phyloP scores from a whole-genome alignment of 2,113 vertebrate genomes.

The Poecilia latipinna region DNA sequence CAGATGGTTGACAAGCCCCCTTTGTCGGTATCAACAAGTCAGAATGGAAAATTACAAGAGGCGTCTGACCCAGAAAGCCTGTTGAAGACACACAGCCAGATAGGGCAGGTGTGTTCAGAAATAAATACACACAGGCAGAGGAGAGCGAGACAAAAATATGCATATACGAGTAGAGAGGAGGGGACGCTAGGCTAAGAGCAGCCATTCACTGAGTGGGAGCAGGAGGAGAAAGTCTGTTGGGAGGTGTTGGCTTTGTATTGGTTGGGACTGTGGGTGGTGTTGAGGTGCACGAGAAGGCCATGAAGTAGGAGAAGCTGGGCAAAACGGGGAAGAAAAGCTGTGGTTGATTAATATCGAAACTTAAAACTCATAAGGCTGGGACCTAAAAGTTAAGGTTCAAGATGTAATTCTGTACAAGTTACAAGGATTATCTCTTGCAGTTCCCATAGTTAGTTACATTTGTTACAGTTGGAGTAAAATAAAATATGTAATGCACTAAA shows the following conservation, averaged over 20 bases:
- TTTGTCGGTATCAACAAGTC: slow-evolving; percentile 30
- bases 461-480: no score
- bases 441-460: no score
- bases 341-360: background rate
- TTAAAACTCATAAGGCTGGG: background rate
- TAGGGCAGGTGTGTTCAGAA: slow-evolving; percentile 35
- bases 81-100: slow-evolving; percentile 20
- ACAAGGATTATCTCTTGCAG: no score
- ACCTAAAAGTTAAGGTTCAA: background rate
- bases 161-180: slow-evolving; percentile 29
- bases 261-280: slow-evolving; percentile 65
- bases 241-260: slow-evolving; percentile 64
- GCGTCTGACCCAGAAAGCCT: slow-evolving; percentile 29
- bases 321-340: slow-evolving; percentile 7
- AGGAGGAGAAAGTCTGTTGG: slow-evolving; percentile 26
- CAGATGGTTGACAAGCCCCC: slow-evolving; percentile 2
- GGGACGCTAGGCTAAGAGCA: slow-evolving; percentile 9
- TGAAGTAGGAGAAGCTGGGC: slow-evolving; percentile 22
- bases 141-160: slow-evolving; percentile 30
- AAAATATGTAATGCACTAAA: no score
- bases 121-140: slow-evolving; percentile 18
- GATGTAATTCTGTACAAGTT: background rate
- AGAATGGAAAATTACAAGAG: slow-evolving; percentile 61
- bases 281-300: slow-evolving; percentile 29
- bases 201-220: slow-evolving; percentile 23